Conservation (phyloP, 2,888 invertebrate genomes). For the Lissocephala sabroskyi region DNA sequence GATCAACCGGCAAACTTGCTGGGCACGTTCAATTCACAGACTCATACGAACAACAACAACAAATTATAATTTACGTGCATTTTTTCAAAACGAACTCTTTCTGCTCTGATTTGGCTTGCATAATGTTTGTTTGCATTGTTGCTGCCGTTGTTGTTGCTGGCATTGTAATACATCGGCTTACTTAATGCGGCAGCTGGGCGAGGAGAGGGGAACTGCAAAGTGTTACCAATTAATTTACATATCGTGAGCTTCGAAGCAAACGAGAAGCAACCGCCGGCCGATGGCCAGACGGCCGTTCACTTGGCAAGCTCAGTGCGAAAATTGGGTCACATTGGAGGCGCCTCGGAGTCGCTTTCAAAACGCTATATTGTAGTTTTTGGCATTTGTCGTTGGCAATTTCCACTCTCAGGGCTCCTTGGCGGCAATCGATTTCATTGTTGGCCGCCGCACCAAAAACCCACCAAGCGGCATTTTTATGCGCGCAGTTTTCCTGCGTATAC, state of each 20-base stretch:
- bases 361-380: constrained; percentile 22
- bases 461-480: constrained; percentile 24
- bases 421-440: too few relatives aligned
- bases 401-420: neutral
- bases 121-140: constrained; percentile 19
- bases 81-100: constrained; percentile 16
- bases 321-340: constrained; percentile 44
- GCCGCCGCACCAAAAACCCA: too few relatives aligned
- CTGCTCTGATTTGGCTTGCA: constrained; percentile 33
- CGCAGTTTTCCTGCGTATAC: constrained; percentile 56
- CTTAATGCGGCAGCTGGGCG: constrained; percentile 11
- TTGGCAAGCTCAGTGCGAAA: constrained; percentile 28
- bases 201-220: too few relatives aligned
- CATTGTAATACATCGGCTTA: constrained; percentile 4
- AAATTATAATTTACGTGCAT: constrained; percentile 13
- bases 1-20: neutral
- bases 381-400: too few relatives aligned
- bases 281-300: constrained; percentile 50
- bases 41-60: neutral
- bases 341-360: constrained; percentile 3
- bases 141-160: constrained; percentile 15
- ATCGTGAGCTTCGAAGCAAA: constrained; percentile 30
- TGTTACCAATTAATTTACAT: constrained; percentile 63
- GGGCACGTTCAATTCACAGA: constrained; percentile 2
- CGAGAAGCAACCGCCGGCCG: too few relatives aligned